A percentile compares a stretch with the other conserved stretches of the same genome.
Evolutionary conservation across 2,113 vertebrate genomes (phyloP).

Genomic region (Ascaphus truei): DNA sequence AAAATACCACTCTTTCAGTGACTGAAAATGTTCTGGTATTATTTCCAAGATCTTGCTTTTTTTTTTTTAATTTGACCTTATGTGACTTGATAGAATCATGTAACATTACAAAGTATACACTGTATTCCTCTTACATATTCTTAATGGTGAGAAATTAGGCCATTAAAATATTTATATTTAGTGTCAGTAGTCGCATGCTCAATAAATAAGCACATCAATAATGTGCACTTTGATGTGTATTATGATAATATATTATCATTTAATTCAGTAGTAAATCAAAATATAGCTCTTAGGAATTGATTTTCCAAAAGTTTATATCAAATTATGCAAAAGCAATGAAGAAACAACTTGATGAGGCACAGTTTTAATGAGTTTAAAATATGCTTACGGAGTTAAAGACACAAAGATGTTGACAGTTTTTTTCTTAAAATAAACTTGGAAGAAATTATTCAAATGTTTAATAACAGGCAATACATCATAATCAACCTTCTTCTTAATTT

Average conservation of each 20-base stretch:
- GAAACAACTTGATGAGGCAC: slow-evolving; percentile 47
- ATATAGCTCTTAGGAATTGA: slow-evolving; percentile 55
- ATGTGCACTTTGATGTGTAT: slow-evolving; percentile 61
- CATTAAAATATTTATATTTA: slow-evolving; percentile 62
- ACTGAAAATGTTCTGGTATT: too few relatives aligned
- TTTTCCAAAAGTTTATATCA: slow-evolving; percentile 54
- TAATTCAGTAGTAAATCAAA: slow-evolving; percentile 63
- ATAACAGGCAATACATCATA: too few relatives aligned
- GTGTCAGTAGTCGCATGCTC: slow-evolving; percentile 50
- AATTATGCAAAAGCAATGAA: slow-evolving; percentile 59
- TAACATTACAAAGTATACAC: slow-evolving; percentile 41
- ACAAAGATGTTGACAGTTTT: slow-evolving; percentile 31
- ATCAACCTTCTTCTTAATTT: too few relatives aligned
- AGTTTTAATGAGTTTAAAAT: slow-evolving; percentile 47
- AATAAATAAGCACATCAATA: slow-evolving; percentile 59
- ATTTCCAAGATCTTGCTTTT: too few relatives aligned
- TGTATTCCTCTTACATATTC: too few relatives aligned
- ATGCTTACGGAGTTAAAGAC: slow-evolving; percentile 46
- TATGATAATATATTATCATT: slow-evolving; percentile 63
- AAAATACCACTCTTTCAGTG: too few relatives aligned
- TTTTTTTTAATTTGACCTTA: slow-evolving; percentile 32
- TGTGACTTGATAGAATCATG: slow-evolving; percentile 34
- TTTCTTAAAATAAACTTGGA: slow-evolving; percentile 41
- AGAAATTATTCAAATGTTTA: too few relatives aligned
- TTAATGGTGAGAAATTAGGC: slow-evolving; percentile 41